Percentiles rank a stretch among this genome's conserved stretches.
These are phyloP conservation scores for Parambassis ranga DNA, from an alignment of 2,797 vertebrate species.

Conservation along the genomic window DNA sequence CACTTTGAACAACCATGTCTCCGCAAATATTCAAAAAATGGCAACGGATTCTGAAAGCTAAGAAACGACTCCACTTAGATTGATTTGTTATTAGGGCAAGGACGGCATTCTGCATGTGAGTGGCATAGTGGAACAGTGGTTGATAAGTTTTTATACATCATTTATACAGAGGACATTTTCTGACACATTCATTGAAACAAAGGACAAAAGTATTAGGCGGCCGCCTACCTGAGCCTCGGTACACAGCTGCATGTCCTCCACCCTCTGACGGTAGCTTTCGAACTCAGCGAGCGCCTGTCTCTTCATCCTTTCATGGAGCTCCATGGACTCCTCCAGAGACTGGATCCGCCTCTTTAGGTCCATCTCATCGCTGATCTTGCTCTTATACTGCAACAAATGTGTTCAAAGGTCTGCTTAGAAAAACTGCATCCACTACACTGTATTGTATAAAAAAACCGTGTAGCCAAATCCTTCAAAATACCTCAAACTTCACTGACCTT, in stretches of 20 bases:
- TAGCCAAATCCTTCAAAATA: background rate
- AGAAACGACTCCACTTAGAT: no score
- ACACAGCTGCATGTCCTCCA: slow-evolving; percentile 97
- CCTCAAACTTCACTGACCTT: background rate
- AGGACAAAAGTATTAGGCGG: no score
- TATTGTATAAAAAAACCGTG: no score
- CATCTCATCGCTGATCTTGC: slow-evolving; percentile 92
- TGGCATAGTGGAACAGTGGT: no score
- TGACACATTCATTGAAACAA: no score
- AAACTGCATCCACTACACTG: background rate
- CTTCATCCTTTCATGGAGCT: slow-evolving; percentile 95
- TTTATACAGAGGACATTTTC: no score
- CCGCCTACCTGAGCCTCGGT: slow-evolving; percentile 85
- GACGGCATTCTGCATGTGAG: no score
- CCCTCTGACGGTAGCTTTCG: slow-evolving; percentile 92
- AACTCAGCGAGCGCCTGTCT: slow-evolving; percentile 95
- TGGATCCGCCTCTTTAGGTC: slow-evolving; percentile 95
- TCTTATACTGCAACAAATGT: slow-evolving; percentile 85
- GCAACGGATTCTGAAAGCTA: no score
- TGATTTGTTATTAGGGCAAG: no score
- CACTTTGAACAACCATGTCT: no score
- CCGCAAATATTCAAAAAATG: no score
- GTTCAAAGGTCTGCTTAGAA: background rate
- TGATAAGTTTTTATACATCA: no score
- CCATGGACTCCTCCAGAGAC: slow-evolving; percentile 93